A percentile compares a stretch with the other conserved stretches of the same genome.
Conservation (phyloP, 53 echinoderm and acorn worm genomes). For the Stichopus horrens region DNA sequence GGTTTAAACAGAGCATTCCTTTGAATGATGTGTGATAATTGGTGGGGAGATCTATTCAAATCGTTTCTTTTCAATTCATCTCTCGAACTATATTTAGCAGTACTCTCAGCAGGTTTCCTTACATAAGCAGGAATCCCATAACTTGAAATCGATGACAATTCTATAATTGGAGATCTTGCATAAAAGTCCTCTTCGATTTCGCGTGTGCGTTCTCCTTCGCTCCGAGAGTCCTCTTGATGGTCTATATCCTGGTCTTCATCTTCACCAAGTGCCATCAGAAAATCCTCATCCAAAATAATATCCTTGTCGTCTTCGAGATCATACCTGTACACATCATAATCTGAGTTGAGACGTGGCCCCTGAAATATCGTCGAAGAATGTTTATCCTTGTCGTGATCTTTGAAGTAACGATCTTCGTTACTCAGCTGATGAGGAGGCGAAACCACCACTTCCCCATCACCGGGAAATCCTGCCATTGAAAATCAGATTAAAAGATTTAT, state of each 20-base stretch:
- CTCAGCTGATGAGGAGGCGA: not conserved
- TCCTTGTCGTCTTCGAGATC: slow-evolving; percentile 4
- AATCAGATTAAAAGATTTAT: not conserved
- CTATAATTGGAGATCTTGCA: not conserved
- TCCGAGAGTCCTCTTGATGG: not conserved
- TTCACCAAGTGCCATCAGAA: not conserved
- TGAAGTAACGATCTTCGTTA: not conserved
- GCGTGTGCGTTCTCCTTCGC: not conserved
- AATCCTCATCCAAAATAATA: slow-evolving; percentile 13
- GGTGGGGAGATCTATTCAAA: not conserved
- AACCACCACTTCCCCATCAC: not conserved
- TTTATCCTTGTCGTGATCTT: not conserved
- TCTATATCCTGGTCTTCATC: not conserved
- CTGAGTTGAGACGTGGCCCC: not conserved
- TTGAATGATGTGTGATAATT: not conserved
- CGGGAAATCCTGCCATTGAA: not conserved
- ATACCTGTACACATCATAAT: not conserved
- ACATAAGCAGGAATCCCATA: not conserved
- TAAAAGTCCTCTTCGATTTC: not conserved
- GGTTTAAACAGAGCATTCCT: slow-evolving; percentile 20
- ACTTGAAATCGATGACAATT: not conserved
- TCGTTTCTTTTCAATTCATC: not conserved
- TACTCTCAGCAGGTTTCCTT: not conserved
- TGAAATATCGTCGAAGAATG: not conserved
- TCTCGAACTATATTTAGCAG: not conserved